Evolutionary conservation across 2,888 invertebrate species (phyloP).

Genomic region (Chloroclystis v-ata): DNA sequence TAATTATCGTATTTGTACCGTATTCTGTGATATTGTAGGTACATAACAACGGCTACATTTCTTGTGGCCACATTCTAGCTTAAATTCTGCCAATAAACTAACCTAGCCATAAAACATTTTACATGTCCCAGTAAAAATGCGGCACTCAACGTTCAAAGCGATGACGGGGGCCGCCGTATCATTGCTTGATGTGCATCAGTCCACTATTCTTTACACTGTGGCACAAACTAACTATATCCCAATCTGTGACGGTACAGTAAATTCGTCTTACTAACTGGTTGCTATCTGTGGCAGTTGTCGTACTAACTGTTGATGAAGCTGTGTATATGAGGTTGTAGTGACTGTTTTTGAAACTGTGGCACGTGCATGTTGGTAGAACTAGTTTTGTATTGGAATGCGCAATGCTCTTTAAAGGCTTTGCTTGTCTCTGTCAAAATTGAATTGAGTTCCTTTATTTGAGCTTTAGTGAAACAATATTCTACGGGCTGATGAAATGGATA

Average conservation of each 20-base stretch:
- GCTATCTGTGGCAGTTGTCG: too few species aligned
- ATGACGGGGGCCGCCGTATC: conserved; percentile 47
- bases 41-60: too few species aligned
- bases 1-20: too few species aligned
- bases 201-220: conserved; percentile 12
- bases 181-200: conserved; percentile 54
- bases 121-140: conserved; percentile 48
- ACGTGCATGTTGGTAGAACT: conserved; percentile 24
- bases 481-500: too few species aligned
- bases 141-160: conserved; percentile 62
- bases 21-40: too few species aligned
- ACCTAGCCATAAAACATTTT: conserved; percentile 7
- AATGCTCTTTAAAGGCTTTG: conserved; percentile 15
- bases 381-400: conserved; percentile 25
- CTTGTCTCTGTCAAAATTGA: conserved; percentile 5
- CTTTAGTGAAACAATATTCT: too few species aligned
- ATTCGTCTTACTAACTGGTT: too few species aligned
- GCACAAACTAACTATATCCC: background rate
- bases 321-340: background rate
- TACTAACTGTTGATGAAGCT: background rate
- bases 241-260: too few species aligned
- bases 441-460: background rate
- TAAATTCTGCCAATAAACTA: too few species aligned
- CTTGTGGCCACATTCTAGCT: too few species aligned
- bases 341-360: conserved; percentile 3